Conservation (phyloP, 2,797 vertebrate species). For the Todus mexicanus region DNA sequence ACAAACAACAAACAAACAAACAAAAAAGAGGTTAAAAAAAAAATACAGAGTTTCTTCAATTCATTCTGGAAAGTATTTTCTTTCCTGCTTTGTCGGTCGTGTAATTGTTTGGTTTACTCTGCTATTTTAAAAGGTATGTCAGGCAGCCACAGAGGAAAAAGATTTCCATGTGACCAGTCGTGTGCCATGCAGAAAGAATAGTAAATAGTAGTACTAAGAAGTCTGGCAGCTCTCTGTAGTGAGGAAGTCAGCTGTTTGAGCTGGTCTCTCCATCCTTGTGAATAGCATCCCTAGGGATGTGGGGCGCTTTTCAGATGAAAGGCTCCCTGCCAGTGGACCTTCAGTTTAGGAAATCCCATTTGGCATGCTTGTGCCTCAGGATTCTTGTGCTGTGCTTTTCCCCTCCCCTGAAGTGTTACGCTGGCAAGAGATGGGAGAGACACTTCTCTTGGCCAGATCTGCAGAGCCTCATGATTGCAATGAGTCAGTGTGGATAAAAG, state of each 20-base stretch:
- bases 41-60: neutral
- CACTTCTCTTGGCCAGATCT: neutral
- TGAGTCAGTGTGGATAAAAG: neutral
- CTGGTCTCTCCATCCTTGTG: neutral
- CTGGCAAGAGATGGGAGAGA: neutral
- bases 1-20: neutral
- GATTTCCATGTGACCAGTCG: neutral
- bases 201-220: neutral
- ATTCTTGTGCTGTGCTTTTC: neutral
- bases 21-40: neutral
- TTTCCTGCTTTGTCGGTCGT: neutral
- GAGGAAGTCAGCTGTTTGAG: neutral
- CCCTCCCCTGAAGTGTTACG: neutral
- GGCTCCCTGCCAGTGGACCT: neutral
- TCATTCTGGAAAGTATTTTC: conserved; percentile 26
- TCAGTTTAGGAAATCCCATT: neutral
- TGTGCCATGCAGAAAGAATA: conserved; percentile 7
- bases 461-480: neutral
- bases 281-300: neutral
- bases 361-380: neutral
- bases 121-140: conserved; percentile 31
- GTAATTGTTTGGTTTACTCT: neutral
- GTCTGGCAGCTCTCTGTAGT: neutral
- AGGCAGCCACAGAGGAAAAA: neutral
- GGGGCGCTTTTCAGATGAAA: neutral